Evolutionary conservation across 1,140 invertebrate species (phyloP), one percentile per base, ranked within the genome.

Genomic region (Thaumetopoea pityocampa): DNA sequence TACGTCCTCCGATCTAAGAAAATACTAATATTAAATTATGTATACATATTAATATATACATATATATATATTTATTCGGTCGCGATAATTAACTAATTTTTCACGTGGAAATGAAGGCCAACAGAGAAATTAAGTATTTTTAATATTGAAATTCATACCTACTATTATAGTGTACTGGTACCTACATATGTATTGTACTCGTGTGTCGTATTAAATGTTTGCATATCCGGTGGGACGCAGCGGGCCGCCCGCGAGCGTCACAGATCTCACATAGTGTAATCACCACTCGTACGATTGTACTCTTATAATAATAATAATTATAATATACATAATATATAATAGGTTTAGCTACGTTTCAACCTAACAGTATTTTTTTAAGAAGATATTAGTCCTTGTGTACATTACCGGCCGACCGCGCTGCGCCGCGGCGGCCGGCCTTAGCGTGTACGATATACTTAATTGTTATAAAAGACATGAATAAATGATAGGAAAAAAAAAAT

Each of bases 341-440:
- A 83, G 79, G 66, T 65, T 72, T 79, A 80, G 76, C 77, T 81
- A 80, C 70, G 72, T 83, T 83, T 83, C 79, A 78, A 83, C 81
- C 79, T 83, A 83, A 83, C 79, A 81, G 79, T 83, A 83, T 83
- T 83, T 83, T 83, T 83, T 83, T 83, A 83, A 83, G 70, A 80
- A 83, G 79, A 83, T 83, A 83, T 83, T 83, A 83, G 79, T 76
- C 79, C 72, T 81, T 52, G 73, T 78, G 77, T 81, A 81, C 70
- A 81, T 79, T 78, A 57, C 65, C 59, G 72, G 72, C 45, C 65
- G 64, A n/a, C 56, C 61, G 68, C 63, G n/a, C n/a, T n/a, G n/a
- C n/a, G 34, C 44, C 64, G 56, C 62, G 67, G 65, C 56, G 69
- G 54, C 64, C 62, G 70, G 68, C 44, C 63, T 73, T 79, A 81